These are phyloP conservation scores for Solen grandis DNA, from an alignment of 1,140 invertebrate genomes.

Conservation along the genomic window DNA sequence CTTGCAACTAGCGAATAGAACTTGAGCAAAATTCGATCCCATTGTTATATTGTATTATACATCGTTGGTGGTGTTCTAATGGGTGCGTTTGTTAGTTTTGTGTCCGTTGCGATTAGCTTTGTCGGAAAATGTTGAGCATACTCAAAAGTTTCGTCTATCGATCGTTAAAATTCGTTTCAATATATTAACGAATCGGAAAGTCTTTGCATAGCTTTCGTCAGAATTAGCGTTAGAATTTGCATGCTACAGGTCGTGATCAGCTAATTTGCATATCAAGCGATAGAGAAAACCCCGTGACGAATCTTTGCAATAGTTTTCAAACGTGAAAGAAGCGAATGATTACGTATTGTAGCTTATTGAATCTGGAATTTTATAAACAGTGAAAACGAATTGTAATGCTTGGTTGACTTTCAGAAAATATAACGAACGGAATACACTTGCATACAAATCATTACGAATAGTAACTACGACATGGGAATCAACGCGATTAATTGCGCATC, in stretches of 20 bases:
- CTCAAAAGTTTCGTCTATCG: slow-evolving; percentile 43
- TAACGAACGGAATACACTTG: slow-evolving; percentile 20
- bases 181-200: slow-evolving; percentile 41
- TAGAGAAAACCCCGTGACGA: slow-evolving; percentile 8
- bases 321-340: background rate
- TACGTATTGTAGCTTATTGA: background rate
- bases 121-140: slow-evolving; percentile 45
- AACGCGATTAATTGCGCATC: slow-evolving; percentile 8
- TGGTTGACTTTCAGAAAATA: slow-evolving; percentile 9
- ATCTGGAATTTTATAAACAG: background rate
- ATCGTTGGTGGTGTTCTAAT: slow-evolving; percentile 35
- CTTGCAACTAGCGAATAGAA: slow-evolving; percentile 32
- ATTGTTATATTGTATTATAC: slow-evolving; percentile 40
- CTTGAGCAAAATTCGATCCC: slow-evolving; percentile 32
- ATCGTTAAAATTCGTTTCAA: slow-evolving; percentile 48
- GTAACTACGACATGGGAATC: slow-evolving; percentile 3
- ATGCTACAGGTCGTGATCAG: slow-evolving; percentile 33
- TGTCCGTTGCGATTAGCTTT: slow-evolving; percentile 40
- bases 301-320: slow-evolving; percentile 9
- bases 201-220: slow-evolving; percentile 41
- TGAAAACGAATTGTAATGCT: slow-evolving; percentile 7
- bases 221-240: slow-evolving; percentile 38
- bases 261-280: slow-evolving; percentile 47
- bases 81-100: slow-evolving; percentile 45
- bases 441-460: slow-evolving; percentile 15